Conservation (phyloP, 2,888 invertebrate genomes). For the Lasioglossum pauxillum region DNA sequence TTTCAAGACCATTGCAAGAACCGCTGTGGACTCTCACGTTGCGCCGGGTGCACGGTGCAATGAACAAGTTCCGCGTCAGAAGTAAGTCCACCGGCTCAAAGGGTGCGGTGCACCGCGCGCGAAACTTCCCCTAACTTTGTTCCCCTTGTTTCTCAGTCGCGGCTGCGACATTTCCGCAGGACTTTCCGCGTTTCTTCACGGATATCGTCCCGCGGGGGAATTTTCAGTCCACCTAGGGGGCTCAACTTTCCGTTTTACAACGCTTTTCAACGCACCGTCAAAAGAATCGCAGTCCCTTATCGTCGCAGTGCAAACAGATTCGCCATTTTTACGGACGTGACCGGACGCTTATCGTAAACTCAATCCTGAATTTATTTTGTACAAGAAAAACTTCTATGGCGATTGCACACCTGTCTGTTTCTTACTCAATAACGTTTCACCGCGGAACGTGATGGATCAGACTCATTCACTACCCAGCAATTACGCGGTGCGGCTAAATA, state of each 20-base stretch:
- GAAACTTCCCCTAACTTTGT: slow-evolving; percentile 43
- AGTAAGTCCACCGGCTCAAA: slow-evolving; percentile 39
- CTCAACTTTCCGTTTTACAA: not conserved
- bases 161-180: slow-evolving; percentile 18
- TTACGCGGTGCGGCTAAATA: no score
- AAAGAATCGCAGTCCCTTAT: not conserved
- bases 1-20: slow-evolving; percentile 4
- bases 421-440: no score
- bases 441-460: no score
- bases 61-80: slow-evolving; percentile 26
- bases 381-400: no score
- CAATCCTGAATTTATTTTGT: not conserved
- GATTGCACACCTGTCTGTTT: no score
- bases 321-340: not conserved
- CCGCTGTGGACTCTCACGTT: not conserved
- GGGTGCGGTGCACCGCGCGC: slow-evolving; percentile 17
- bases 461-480: no score
- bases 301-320: not conserved
- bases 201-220: slow-evolving; percentile 36
- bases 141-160: slow-evolving; percentile 33
- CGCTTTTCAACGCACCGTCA: not conserved
- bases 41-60: not conserved
- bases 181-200: slow-evolving; percentile 41
- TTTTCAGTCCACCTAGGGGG: not conserved
- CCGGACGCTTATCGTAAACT: not conserved